These are phyloP conservation scores for Gephyroberyx darwinii DNA, from an alignment of 2,797 vertebrate species.

Conservation along the genomic window DNA sequence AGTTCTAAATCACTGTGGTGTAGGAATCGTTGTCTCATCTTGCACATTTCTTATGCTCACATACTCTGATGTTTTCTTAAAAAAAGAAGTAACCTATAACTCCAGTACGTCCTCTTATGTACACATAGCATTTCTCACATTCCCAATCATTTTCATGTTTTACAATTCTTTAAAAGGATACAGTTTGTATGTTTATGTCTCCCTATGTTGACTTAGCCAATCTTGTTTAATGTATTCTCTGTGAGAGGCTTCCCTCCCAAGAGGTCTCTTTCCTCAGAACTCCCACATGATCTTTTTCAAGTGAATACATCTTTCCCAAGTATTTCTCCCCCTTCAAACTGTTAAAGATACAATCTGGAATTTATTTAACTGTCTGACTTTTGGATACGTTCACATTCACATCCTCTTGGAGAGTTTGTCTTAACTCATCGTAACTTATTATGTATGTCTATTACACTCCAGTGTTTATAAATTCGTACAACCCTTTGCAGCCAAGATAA, in stretches of 20 bases:
- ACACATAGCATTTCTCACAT: constrained; percentile 24
- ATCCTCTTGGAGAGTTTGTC: neutral
- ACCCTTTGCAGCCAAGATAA: constrained; percentile 3
- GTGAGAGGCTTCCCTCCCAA: constrained; percentile 13
- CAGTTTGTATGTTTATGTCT: constrained; percentile 14
- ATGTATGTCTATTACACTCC: neutral
- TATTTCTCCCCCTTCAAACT: constrained; percentile 1
- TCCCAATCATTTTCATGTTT: neutral
- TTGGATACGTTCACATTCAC: neutral
- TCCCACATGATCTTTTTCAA: constrained; percentile 36
- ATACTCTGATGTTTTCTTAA: constrained; percentile 2
- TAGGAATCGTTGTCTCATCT: neutral
- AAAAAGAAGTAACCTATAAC: constrained; percentile 6
- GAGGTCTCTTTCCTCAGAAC: constrained; percentile 24
- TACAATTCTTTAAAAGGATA: constrained; percentile 16
- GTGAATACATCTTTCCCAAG: constrained; percentile 25
- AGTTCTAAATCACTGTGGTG: neutral
- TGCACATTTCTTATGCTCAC: neutral
- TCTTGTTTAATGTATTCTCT: constrained; percentile 28
- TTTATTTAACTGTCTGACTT: constrained; percentile 23
- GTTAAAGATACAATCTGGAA: constrained; percentile 37
- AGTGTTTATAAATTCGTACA: neutral
- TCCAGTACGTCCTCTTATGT: neutral
- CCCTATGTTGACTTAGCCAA: constrained; percentile 19
- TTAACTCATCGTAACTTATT: neutral